Evolutionary conservation across 1,140 invertebrate species (phyloP), one percentile per base, ranked within the genome.

Genomic region (Himalopsyche phryganea): DNA sequence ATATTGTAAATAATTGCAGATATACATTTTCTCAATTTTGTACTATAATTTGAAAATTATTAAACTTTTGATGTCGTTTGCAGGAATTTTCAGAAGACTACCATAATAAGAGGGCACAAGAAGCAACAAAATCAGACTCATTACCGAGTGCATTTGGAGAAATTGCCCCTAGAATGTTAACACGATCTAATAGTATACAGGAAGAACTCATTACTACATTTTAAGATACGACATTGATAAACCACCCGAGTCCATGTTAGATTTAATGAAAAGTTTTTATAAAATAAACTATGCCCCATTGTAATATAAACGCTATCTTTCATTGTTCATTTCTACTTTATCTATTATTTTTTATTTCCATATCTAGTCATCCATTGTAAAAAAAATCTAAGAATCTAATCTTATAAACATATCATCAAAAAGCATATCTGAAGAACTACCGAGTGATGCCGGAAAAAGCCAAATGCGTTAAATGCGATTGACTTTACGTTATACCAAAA

Each of bases 131-230:
- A 59, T 80, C 80, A 35, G 83, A 87, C 59, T 75, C 71, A 2
- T 70, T 84, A 20, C 56, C 70, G 6, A 78, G 78, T 38, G 74
- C 78, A 0, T 74, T 85, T 58, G 71, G 75, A 15, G 76, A 76
- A 45, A 66, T 73, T 0, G 75, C 83, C 1, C 71, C 80, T 32
- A 76, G 81, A 41, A 81, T 81, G 66, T 77, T 89, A 7, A 79
- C 81, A 41, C 80, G 88, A 71, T 90, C 88, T 55, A 88, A 87
- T 68, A 90, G 88, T 77, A 88, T 90, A 78, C 84, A 89, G 70
- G 88, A 90, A 65, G 89, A 91, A 76, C 77, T 91, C 59, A 80
- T 83, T 63, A 88, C 87, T 61, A 83, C 81, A 58, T 75, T 75
- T 63, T 67, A 68, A 54, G 13, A n/a, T 9, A 28, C 50, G 9